A percentile compares a stretch with the other conserved stretches of the same genome.
phyloP scores from a whole-genome alignment of 2,888 invertebrate genomes.

The Hydropsyche betteni region DNA sequence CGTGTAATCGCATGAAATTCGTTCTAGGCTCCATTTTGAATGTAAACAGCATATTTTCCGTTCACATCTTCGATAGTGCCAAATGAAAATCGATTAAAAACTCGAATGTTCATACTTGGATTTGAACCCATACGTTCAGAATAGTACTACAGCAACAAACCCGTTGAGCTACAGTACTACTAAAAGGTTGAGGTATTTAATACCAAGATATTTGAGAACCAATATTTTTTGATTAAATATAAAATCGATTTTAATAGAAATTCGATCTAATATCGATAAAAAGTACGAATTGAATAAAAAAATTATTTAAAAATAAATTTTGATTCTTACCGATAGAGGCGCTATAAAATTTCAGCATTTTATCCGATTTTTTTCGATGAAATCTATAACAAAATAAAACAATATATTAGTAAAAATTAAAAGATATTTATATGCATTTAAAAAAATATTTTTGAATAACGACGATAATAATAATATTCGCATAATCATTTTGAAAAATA shows the following conservation, averaged over 20 bases:
- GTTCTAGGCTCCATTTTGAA: constrained; percentile 50
- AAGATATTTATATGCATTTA: background rate
- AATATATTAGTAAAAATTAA: too few species aligned
- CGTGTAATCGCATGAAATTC: constrained; percentile 42
- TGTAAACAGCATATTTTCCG: constrained; percentile 43
- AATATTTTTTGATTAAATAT: too few species aligned
- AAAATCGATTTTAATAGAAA: too few species aligned
- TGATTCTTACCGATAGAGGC: constrained; percentile 23
- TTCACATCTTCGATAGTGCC: constrained; percentile 50
- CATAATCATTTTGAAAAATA: too few species aligned
- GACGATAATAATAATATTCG: too few species aligned
- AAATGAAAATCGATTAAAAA: constrained; percentile 10
- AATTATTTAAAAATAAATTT: constrained; percentile 1
- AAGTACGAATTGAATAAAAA: background rate
- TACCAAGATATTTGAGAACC: too few species aligned
- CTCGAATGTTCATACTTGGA: background rate
- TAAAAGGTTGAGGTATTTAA: too few species aligned
- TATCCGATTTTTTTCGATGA: background rate
- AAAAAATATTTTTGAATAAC: too few species aligned
- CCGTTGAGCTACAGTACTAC: background rate
- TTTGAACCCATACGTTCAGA: constrained; percentile 15
- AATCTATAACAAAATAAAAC: too few species aligned
- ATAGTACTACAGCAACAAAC: background rate
- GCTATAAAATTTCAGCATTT: background rate
- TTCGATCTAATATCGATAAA: too few species aligned